phyloP scores from a whole-genome alignment of 2,888 invertebrate genomes.

The Cistogaster globosa region DNA sequence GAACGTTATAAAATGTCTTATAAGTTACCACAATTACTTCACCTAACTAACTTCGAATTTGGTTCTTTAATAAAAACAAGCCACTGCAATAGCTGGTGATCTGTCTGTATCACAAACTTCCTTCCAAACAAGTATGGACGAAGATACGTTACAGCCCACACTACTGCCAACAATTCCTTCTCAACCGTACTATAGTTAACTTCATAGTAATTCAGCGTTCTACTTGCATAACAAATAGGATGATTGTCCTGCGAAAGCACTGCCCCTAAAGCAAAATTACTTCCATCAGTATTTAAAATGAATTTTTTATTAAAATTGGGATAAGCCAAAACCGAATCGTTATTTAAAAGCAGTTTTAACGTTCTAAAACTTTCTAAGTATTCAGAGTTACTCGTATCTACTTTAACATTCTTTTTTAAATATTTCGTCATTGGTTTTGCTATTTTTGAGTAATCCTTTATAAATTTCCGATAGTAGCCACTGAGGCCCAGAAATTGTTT shows the following conservation, averaged over 20 bases:
- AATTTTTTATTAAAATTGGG: conserved; percentile 11
- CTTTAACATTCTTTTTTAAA: not conserved
- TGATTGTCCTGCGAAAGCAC: not conserved
- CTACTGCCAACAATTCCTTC: not conserved
- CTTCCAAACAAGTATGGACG: not conserved
- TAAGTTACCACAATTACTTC: too few relatives aligned
- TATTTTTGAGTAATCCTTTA: not conserved
- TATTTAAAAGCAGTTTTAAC: not conserved
- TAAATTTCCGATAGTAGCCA: not conserved
- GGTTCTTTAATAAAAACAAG: not conserved
- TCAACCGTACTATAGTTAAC: not conserved
- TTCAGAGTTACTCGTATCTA: not conserved
- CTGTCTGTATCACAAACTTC: not conserved
- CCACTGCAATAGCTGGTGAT: not conserved
- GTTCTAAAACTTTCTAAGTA: not conserved
- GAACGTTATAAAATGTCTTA: too few relatives aligned
- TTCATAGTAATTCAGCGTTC: not conserved
- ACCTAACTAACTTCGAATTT: not conserved
- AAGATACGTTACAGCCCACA: not conserved
- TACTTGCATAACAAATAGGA: conserved; percentile 3
- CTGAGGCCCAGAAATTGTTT: not conserved
- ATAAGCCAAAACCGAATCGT: conserved; percentile 7
- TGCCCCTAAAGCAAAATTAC: conserved; percentile 6
- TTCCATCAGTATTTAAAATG: conserved; percentile 9
- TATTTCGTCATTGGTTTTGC: too few relatives aligned